Evolutionary conservation across 2,797 vertebrate species (phyloP).

Genomic region (Protosalanx chinensis): DNA sequence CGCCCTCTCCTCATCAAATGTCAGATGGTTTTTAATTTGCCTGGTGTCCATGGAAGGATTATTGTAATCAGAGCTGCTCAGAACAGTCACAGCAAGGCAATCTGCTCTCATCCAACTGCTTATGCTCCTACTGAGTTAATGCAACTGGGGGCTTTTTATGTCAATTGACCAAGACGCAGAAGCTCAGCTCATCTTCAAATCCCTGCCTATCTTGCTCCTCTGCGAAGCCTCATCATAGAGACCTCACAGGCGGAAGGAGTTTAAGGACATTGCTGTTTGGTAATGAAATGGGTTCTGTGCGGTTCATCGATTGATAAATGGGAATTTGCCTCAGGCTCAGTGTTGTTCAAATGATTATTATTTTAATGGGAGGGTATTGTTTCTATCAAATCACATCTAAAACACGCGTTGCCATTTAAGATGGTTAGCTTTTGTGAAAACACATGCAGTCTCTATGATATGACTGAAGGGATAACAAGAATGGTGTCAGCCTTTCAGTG

Average conservation of each 20-base stretch:
- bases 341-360: neutral
- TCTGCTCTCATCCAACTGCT: conserved; percentile 55
- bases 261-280: neutral
- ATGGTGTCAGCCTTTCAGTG: conserved; percentile 23
- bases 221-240: neutral
- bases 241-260: neutral
- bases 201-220: conserved; percentile 1
- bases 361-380: conserved; percentile 19
- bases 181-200: neutral
- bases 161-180: conserved; percentile 8
- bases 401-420: conserved; percentile 34
- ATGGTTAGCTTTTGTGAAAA: conserved; percentile 41
- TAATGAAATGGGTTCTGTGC: neutral
- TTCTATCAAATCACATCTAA: conserved; percentile 40
- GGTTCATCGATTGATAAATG: too few species aligned
- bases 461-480: conserved; percentile 27
- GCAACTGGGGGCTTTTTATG: neutral
- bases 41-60: conserved; percentile 58
- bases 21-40: conserved; percentile 23
- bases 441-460: conserved; percentile 43
- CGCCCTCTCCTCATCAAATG: conserved; percentile 51
- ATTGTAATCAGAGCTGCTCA: conserved; percentile 61
- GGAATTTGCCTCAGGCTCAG: too few species aligned
- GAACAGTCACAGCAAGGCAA: conserved; percentile 62
- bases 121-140: conserved; percentile 32